phyloP scores from a whole-genome alignment of 2,113 vertebrate species.

The Sarotherodon lohbergeri region DNA sequence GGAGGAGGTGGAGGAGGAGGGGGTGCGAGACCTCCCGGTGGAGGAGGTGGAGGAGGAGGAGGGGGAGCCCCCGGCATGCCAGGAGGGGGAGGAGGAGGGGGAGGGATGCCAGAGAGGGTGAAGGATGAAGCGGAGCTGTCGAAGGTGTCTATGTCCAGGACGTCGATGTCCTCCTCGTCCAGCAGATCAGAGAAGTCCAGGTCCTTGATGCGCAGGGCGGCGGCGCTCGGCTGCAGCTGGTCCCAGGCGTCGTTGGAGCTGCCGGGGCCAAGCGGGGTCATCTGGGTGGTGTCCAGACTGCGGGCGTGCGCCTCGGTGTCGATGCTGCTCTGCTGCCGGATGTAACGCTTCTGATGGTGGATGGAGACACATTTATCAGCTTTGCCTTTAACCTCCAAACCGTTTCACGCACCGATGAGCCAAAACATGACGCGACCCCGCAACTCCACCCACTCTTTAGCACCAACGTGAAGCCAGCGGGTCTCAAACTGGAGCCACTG shows the following conservation, averaged over 20 bases:
- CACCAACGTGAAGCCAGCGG: rapidly evolving
- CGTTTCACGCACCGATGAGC: background rate
- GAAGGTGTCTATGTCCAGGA: slow-evolving; percentile 71
- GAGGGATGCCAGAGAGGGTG: background rate
- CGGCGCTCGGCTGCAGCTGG: slow-evolving; percentile 59
- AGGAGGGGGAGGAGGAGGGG: slow-evolving; percentile 59
- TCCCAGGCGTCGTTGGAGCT: slow-evolving; percentile 65
- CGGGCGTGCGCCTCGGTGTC: slow-evolving; percentile 72
- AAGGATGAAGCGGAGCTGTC: slow-evolving; percentile 14
- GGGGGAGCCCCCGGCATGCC: slow-evolving; percentile 9
- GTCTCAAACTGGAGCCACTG: background rate
- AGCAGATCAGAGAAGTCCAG: slow-evolving; percentile 93
- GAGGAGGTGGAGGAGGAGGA: slow-evolving; percentile 56
- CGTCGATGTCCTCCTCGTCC: slow-evolving; percentile 90
- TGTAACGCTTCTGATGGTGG: slow-evolving; percentile 22
- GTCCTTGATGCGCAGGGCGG: slow-evolving; percentile 85
- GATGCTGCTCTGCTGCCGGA: slow-evolving; percentile 73
- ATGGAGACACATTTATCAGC: background rate
- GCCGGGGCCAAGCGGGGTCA: slow-evolving; percentile 70
- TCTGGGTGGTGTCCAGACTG: slow-evolving; percentile 70
- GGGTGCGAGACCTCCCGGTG: slow-evolving; percentile 29
- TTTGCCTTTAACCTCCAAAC: background rate
- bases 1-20: slow-evolving; percentile 60
- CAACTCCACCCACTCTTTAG: background rate
- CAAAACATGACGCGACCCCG: rapidly evolving